phyloP scores from a whole-genome alignment of 2,797 vertebrate genomes.

The Bufotes viridis region DNA sequence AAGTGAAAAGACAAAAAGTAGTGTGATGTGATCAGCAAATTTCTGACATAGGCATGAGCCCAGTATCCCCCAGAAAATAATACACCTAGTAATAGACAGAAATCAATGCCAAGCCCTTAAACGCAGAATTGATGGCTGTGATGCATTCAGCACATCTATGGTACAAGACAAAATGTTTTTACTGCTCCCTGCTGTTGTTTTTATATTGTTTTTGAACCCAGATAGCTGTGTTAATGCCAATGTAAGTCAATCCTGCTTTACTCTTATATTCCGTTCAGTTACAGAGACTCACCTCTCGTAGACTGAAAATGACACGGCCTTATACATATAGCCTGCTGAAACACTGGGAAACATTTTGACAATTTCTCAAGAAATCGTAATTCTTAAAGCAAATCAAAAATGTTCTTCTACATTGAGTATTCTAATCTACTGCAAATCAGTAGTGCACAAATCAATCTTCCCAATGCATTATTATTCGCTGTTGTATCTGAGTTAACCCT shows the following conservation, averaged over 20 bases:
- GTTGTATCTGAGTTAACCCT: too few species aligned
- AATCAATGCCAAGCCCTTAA: background rate
- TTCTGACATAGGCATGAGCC: background rate
- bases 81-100: background rate
- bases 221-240: background rate
- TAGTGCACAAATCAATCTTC: too few species aligned
- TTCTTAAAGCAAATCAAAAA: too few species aligned
- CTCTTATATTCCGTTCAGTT: background rate
- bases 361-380: too few species aligned
- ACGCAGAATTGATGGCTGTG: background rate
- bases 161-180: background rate
- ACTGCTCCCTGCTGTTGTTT: background rate
- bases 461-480: too few species aligned
- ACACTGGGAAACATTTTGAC: background rate
- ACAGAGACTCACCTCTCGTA: background rate
- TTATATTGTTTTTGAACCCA: slow-evolving; percentile 10
- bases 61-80: slow-evolving; percentile 4
- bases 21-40: background rate
- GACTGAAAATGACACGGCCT: background rate
- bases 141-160: background rate
- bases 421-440: too few species aligned
- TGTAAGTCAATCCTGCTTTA: background rate
- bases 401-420: too few species aligned
- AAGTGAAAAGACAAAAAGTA: background rate
- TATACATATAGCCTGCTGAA: background rate